Percentiles rank a stretch among this genome's conserved stretches.
Conservation (phyloP, 2,888 invertebrate species). For the Ametastegia equiseti region DNA sequence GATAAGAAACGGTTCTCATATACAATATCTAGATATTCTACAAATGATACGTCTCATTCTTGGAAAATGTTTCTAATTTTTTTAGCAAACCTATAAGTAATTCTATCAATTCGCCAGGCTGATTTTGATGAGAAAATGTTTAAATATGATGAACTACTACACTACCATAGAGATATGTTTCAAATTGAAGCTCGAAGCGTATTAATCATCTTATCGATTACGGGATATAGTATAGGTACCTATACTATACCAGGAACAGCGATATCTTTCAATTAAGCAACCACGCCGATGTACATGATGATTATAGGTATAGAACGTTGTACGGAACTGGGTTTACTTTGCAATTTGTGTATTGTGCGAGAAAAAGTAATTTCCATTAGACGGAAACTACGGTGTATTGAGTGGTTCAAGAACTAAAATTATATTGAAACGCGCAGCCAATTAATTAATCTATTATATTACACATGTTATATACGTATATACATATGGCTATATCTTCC, state of each 20-base stretch:
- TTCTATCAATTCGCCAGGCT: too few species aligned
- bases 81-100: too few species aligned
- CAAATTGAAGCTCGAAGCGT: background rate
- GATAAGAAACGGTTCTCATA: background rate
- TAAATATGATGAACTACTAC: background rate
- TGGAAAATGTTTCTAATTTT: too few species aligned
- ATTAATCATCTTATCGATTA: slow-evolving; percentile 27
- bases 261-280: slow-evolving; percentile 17
- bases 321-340: background rate
- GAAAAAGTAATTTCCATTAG: slow-evolving; percentile 24
- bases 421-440: background rate
- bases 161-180: background rate
- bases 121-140: background rate
- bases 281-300: background rate
- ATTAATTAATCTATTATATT: too few species aligned
- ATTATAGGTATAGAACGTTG: background rate
- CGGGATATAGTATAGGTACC: background rate
- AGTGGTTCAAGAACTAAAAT: background rate
- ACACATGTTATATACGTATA: too few species aligned
- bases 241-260: background rate
- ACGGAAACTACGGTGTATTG: background rate
- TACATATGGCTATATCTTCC: background rate
- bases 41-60: too few species aligned
- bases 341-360: background rate
- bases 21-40: too few species aligned